Conservation (phyloP, 2,797 vertebrate species). For the Malurus leucopterus region DNA sequence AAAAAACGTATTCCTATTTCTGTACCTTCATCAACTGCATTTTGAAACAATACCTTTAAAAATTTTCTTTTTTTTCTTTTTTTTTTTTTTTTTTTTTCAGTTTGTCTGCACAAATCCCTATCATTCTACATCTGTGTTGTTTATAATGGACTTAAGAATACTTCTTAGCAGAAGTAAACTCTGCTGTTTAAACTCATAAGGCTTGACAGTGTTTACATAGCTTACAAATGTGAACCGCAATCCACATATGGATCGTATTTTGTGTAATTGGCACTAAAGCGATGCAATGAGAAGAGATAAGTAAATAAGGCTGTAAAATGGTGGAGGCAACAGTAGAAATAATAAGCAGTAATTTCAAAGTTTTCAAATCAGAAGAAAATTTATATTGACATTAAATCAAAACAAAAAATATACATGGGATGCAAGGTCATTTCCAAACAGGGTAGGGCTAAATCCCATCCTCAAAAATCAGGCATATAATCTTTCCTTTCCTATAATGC, state of each 20-base stretch:
- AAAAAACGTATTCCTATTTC: not conserved
- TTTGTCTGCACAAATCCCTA: not conserved
- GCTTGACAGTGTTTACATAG: slow-evolving; percentile 62
- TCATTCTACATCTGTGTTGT: not conserved
- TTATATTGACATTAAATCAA: slow-evolving; percentile 21
- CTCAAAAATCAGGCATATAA: not conserved
- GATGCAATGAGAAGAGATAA: slow-evolving; percentile 38
- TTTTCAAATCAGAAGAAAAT: slow-evolving; percentile 39
- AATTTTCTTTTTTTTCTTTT: not conserved
- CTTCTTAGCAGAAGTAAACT: slow-evolving; percentile 36
- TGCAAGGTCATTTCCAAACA: not conserved
- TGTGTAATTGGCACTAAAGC: slow-evolving; percentile 40
- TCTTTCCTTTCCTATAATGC: not conserved
- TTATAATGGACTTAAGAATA: slow-evolving; percentile 38
- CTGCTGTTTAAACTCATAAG: slow-evolving; percentile 42
- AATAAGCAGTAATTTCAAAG: slow-evolving; percentile 39
- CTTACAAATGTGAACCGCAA: slow-evolving; percentile 46
- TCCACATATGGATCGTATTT: slow-evolving; percentile 52
- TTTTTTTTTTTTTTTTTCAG: not conserved
- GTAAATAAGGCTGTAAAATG: slow-evolving; percentile 45
- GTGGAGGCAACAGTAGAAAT: slow-evolving; percentile 25
- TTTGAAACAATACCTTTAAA: not conserved
- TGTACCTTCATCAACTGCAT: not conserved
- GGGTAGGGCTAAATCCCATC: not conserved
- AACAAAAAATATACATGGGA: not conserved